phyloP scores from a whole-genome alignment of 2,113 vertebrate species.

The Todiramphus saurophagus region DNA sequence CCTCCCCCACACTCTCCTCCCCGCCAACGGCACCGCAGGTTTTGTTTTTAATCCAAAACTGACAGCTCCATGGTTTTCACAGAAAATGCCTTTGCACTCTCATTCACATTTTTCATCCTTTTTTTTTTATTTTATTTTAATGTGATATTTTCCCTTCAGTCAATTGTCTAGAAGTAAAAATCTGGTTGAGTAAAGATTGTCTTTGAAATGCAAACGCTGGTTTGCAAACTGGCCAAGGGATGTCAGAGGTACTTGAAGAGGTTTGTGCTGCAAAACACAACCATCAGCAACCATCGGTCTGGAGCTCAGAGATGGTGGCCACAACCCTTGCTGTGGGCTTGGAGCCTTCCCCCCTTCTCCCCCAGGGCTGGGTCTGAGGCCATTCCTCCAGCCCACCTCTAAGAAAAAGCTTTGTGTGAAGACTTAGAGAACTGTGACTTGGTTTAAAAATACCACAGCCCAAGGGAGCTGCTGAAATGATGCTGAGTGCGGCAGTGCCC shows the following conservation, averaged over 20 bases:
- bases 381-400: neutral
- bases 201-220: neutral
- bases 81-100: constrained; percentile 16
- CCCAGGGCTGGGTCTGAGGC: fast-evolving
- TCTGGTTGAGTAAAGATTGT: neutral
- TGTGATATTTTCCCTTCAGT: neutral
- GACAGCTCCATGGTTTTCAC: constrained; percentile 23
- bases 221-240: neutral
- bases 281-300: too few species aligned
- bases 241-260: neutral
- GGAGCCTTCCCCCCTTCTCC: neutral
- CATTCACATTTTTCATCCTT: neutral
- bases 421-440: neutral
- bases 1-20: neutral
- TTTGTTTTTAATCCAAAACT: constrained; percentile 30
- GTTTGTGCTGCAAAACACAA: neutral
- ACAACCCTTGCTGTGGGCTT: fast-evolving
- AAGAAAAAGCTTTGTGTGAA: neutral
- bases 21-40: neutral
- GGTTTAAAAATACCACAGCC: constrained; percentile 34
- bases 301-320: neutral
- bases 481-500: neutral
- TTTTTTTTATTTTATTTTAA: neutral
- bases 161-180: neutral
- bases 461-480: constrained; percentile 63